A percentile compares a stretch with the other conserved stretches of the same genome.
phyloP scores from a whole-genome alignment of 2,888 invertebrate species.

The Seira ritae region DNA sequence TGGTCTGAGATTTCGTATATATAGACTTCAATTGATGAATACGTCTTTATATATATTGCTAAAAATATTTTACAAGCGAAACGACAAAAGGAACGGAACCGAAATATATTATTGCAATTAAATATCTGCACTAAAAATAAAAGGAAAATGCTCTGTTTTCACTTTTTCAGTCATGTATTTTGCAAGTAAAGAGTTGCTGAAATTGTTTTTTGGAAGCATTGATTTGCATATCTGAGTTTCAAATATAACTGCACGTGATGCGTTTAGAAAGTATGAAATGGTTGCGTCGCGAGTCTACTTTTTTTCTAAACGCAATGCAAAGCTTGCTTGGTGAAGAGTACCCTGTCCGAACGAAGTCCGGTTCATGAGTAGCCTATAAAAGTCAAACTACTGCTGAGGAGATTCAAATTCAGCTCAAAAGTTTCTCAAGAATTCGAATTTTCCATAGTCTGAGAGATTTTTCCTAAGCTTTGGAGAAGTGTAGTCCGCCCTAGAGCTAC shows the following conservation, averaged over 20 bases:
- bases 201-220: not conserved
- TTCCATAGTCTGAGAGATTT: constrained; percentile 68
- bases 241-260: not conserved
- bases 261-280: too few species aligned
- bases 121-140: too few species aligned
- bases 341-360: too few species aligned
- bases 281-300: not conserved
- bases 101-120: too few species aligned
- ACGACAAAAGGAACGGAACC: too few species aligned
- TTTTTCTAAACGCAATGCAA: not conserved
- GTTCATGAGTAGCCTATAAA: not conserved
- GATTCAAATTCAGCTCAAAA: constrained; percentile 54
- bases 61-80: too few species aligned
- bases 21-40: too few species aligned
- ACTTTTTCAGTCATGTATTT: too few species aligned
- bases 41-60: too few species aligned
- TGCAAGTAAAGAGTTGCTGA: too few species aligned
- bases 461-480: constrained; percentile 66
- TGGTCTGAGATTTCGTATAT: too few species aligned
- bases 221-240: not conserved
- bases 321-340: not conserved
- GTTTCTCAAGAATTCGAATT: constrained; percentile 70
- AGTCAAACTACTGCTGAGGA: not conserved
- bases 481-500: constrained; percentile 53
- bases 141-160: too few species aligned